Evolutionary conservation across 2,888 invertebrate genomes (phyloP).

Genomic region (Heliconius sara): DNA sequence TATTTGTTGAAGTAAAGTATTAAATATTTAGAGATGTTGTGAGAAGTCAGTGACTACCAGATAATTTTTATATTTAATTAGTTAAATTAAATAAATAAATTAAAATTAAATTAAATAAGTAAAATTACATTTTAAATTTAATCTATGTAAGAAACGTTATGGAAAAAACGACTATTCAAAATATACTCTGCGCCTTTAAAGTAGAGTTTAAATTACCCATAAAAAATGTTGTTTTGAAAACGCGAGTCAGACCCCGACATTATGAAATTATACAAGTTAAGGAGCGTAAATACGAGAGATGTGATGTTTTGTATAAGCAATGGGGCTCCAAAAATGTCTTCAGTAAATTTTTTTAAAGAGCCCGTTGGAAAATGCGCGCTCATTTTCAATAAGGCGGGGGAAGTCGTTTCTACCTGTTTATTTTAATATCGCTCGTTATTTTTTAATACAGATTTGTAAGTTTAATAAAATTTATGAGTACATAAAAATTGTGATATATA

Average conservation of each 20-base stretch:
- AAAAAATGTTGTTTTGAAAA: conserved; percentile 38
- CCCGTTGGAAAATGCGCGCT: conserved; percentile 62
- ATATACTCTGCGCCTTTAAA: not conserved
- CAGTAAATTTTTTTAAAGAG: conserved; percentile 64
- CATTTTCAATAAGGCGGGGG: conserved; percentile 62
- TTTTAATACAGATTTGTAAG: conserved; percentile 50
- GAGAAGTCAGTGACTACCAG: not conserved
- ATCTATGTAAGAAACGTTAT: conserved; percentile 7
- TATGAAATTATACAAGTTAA: conserved; percentile 60
- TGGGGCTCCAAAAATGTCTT: conserved; percentile 71
- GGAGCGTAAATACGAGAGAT: conserved; percentile 60
- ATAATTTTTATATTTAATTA: conserved; percentile 7
- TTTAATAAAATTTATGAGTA: conserved; percentile 11
- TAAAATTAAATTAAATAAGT: too few species aligned
- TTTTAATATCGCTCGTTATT: conserved; percentile 59
- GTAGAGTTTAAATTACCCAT: conserved; percentile 28
- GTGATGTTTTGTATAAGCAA: conserved; percentile 65
- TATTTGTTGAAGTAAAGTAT: not conserved
- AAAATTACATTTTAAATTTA: conserved; percentile 13
- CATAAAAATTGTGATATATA: not conserved
- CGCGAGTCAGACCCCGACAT: conserved; percentile 43
- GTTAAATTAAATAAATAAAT: too few species aligned
- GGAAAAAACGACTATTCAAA: not conserved
- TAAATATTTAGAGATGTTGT: not conserved
- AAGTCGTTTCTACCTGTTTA: conserved; percentile 51